Evolutionary conservation across 92 coral and sea anemone species (phyloP), one percentile per base, ranked within the genome.

Genomic region (Actinernus sp.): DNA sequence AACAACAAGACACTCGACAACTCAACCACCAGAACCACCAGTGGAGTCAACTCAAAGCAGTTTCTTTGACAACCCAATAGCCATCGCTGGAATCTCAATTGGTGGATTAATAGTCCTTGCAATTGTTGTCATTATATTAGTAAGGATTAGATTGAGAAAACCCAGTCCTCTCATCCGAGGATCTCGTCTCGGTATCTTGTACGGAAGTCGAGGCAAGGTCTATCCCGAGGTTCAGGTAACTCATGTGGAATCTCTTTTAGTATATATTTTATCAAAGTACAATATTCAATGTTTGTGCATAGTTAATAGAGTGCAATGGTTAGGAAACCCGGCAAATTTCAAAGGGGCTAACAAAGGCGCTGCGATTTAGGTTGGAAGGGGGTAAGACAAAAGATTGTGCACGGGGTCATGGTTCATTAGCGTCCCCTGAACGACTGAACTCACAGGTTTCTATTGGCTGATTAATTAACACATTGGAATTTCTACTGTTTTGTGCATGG

Each of bases 101-200:
- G 61, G 61, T 23, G 59, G 20, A 3, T 14, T 59, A 5, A 17
- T 49, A 22, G 3, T 60, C 1, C 37, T 72, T 0, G 61, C 17
- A 12, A 25, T 23, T 2, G 23, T 67, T 20, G 21, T 52, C 11
- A 48, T 49, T 31, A 8, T 68, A 13, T 54, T 61, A 12, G 29
- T 47, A 37, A 60, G 39, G 39, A 58, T 45, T 23, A 45, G 52
- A 23, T 18, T 45, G 17, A 17, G 8, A 17, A 5, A 23, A 4
- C 18, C 18, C 5, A 45, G 52, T 23, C 76, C 65, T 33, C 23
- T 66, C 47, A 49, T 48, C 22, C 69, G 46, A 31, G 65, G 69
- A 30, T 49, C 61, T 31, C 61, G 49, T 2, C 73, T 49, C 28
- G 48, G 48, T 21, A 56, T 11, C 46, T n/a, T 49, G 46, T 5